These are phyloP conservation scores for Bombus cullumanus DNA, from an alignment of 1,140 invertebrate genomes.

Conservation along the genomic window DNA sequence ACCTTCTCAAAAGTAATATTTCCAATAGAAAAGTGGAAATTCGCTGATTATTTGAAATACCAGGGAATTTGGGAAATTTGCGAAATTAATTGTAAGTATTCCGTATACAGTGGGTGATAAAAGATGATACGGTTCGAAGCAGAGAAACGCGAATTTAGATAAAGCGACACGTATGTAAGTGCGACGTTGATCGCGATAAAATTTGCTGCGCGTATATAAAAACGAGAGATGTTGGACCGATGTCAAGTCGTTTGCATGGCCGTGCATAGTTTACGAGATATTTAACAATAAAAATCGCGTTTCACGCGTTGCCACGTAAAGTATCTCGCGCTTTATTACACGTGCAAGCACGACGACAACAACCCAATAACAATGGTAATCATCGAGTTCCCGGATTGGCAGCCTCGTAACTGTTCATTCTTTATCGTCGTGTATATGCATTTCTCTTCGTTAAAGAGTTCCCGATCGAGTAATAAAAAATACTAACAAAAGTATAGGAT, in stretches of 20 bases:
- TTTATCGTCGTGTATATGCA: background rate
- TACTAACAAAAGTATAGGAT: background rate
- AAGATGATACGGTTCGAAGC: too few species aligned
- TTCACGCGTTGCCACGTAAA: background rate
- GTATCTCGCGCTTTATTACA: slow-evolving; percentile 10
- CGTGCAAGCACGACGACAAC: background rate
- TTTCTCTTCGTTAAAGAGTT: background rate
- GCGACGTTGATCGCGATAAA: too few species aligned
- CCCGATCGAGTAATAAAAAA: background rate
- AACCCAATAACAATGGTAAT: slow-evolving; percentile 3
- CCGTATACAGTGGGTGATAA: accelerated
- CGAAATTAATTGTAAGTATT: too few species aligned
- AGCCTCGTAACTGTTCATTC: background rate
- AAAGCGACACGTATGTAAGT: too few species aligned
- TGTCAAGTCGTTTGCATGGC: background rate
- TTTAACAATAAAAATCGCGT: slow-evolving; percentile 20
- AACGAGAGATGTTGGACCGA: background rate
- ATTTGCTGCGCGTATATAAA: background rate
- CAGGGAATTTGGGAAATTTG: too few species aligned
- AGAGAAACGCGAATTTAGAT: too few species aligned
- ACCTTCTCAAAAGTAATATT: too few species aligned
- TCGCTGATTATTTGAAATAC: too few species aligned
- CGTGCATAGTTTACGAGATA: slow-evolving; percentile 16
- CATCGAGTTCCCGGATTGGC: background rate
- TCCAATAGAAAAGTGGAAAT: too few species aligned